phyloP scores from a whole-genome alignment of 2,888 invertebrate species.

The Notocelia uddmanniana region DNA sequence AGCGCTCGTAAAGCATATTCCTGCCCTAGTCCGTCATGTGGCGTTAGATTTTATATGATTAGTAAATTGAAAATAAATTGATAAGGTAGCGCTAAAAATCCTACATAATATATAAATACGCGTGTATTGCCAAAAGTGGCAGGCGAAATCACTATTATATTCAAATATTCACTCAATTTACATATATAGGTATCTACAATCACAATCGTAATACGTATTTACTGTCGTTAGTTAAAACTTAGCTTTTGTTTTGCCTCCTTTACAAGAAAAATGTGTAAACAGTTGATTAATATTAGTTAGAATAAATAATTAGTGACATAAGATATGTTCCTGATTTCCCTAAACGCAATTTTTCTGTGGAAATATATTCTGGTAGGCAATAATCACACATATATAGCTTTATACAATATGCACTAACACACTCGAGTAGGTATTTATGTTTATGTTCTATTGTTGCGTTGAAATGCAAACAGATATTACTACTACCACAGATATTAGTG shows the following conservation, averaged over 20 bases:
- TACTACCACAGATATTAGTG: neutral
- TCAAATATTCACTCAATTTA: too few relatives aligned
- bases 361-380: neutral
- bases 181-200: too few relatives aligned
- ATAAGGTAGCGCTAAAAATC: neutral
- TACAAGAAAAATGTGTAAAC: neutral
- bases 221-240: too few relatives aligned
- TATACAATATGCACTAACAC: conserved; percentile 1
- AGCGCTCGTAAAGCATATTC: conserved; percentile 36
- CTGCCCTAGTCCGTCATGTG: neutral
- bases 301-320: neutral
- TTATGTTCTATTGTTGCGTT: neutral
- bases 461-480: conserved; percentile 2
- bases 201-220: too few relatives aligned
- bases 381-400: neutral
- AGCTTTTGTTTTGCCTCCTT: neutral
- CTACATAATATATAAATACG: too few relatives aligned
- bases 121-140: too few relatives aligned
- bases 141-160: too few relatives aligned
- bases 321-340: neutral
- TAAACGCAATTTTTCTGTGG: neutral
- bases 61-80: neutral
- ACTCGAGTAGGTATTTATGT: neutral
- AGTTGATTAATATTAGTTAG: neutral
- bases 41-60: neutral